A percentile compares a stretch with the other conserved stretches of the same genome.
These are phyloP conservation scores for Squalus acanthias DNA, from an alignment of 2,797 vertebrate species.

Conservation along the genomic window DNA sequence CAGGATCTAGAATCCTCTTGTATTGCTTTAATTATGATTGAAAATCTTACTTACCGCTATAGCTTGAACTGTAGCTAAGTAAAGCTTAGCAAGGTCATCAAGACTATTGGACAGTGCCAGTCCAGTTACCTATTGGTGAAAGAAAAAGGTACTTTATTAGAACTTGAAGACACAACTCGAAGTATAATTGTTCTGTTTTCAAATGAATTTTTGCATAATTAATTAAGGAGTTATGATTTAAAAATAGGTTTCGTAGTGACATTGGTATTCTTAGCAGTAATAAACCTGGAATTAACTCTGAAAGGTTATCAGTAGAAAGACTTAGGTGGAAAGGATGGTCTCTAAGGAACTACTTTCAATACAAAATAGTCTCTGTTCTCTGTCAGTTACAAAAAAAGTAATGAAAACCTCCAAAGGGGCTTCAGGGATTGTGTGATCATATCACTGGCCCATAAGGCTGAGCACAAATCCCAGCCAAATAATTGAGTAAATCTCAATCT, in stretches of 20 bases:
- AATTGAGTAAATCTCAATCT: not conserved
- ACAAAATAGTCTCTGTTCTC: not conserved
- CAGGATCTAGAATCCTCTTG: not conserved
- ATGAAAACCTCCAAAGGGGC: not conserved
- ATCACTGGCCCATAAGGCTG: not conserved
- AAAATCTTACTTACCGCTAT: conserved; percentile 74
- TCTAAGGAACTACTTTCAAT: not conserved
- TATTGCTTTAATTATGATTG: not conserved
- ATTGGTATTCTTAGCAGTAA: not conserved
- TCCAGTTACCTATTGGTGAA: conserved; percentile 71
- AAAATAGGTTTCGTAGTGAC: not conserved
- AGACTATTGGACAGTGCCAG: conserved; percentile 74
- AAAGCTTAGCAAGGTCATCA: conserved; percentile 85
- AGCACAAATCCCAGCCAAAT: not conserved
- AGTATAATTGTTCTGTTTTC: not conserved
- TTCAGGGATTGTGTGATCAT: not conserved
- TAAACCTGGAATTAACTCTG: not conserved
- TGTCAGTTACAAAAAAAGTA: not conserved
- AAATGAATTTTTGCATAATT: not conserved
- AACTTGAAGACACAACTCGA: not conserved
- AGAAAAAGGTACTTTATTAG: conserved; percentile 41
- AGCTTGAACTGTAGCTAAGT: conserved; percentile 83
- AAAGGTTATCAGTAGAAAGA: not conserved
- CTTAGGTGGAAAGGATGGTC: not conserved
- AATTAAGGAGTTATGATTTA: not conserved